These are phyloP conservation scores for Morinoia aosen DNA, from an alignment of 2,888 invertebrate species.

Conservation along the genomic window DNA sequence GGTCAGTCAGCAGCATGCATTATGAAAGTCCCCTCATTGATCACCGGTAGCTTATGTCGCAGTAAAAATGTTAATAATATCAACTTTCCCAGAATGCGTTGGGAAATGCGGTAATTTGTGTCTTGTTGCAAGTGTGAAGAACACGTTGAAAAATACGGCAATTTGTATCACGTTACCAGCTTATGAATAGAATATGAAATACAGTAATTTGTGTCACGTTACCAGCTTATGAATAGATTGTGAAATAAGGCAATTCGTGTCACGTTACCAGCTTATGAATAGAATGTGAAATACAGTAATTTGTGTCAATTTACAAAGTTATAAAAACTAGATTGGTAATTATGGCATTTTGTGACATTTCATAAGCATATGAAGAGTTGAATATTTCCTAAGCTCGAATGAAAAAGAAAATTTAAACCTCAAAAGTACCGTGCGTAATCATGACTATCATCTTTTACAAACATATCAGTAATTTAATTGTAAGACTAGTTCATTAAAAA, in stretches of 20 bases:
- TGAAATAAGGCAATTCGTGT: not conserved
- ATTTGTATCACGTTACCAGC: not conserved
- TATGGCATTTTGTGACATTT: no score
- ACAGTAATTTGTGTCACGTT: not conserved
- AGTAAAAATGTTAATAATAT: no score
- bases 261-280: not conserved
- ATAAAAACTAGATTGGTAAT: no score
- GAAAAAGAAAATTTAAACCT: no score
- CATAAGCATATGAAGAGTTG: no score
- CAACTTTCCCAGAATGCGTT: no score
- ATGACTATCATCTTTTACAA: not conserved
- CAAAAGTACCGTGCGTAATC: not conserved
- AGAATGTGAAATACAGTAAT: not conserved
- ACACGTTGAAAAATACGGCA: not conserved
- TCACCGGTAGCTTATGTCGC: no score
- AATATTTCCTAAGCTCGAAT: not conserved
- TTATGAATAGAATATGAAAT: not conserved
- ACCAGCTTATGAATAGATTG: not conserved
- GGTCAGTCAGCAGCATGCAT: no score
- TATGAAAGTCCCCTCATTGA: no score
- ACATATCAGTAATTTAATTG: not conserved
- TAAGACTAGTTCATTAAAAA: not conserved
- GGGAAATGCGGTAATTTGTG: no score
- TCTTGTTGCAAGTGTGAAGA: not conserved
- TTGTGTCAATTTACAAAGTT: no score